Evolutionary conservation across 2,797 vertebrate species (phyloP), one percentile per base, ranked within the genome.

Genomic region (Leuciscus waleckii): DNA sequence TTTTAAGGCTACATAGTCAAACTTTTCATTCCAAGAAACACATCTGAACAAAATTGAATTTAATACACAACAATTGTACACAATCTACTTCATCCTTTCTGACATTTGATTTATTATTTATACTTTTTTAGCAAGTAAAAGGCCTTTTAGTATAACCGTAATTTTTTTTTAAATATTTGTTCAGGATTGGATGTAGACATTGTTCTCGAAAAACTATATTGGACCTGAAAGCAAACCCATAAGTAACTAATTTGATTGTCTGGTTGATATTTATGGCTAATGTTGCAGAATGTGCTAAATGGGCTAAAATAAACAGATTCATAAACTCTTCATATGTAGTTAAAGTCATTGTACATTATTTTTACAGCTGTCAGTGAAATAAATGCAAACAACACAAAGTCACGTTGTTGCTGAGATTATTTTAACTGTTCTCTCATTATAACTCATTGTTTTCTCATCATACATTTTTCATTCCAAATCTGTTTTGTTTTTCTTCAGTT

Each of bases 271-370:
- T 3, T 29, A 70, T 70, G 10, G 16, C 7, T 58, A 71, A 58
- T 13, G n/a, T 6, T 71, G 54, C 37, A 29, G 37, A 19, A 23
- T 58, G 32, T 41, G 51, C 17, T 41, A 26, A 19, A n/a, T 81
- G 49, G 5, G 67, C 67, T 82, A 32, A 56, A 61, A 70, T 61
- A 58, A 43, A 14, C 19, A 16, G 68, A 82, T 82, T 73, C 46
- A 43, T 43, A 71, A 82, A 58, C 35, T 23, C 67, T 70, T 26
- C 37, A 71, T 56, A 8, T 80, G 49, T 16, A 71, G 7, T 32
- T 49, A 49, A 49, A 49, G 11, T 54, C 29, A 75, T 19, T 2
- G 10, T 23, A 11, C 19, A 37, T 23, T 54, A 23, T 54, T 75
- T 54, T 23, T 19, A 75, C 16, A 13, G 46, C 21, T 51, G 46